A percentile compares a stretch with the other conserved stretches of the same genome.
phyloP scores from a whole-genome alignment of 2,113 vertebrate species.

The Siniperca knerii region DNA sequence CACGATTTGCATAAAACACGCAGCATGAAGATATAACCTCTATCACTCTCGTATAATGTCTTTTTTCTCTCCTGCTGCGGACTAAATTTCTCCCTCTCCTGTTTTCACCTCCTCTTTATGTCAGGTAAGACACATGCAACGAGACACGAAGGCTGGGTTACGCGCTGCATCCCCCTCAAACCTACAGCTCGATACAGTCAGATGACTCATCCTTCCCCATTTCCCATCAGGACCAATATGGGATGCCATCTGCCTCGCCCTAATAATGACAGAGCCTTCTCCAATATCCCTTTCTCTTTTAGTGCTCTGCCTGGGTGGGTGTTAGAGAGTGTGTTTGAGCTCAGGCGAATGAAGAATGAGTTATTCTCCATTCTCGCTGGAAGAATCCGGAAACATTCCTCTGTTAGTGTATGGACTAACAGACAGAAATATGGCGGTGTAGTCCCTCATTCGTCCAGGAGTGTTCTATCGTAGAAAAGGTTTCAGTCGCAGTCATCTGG shows the following conservation, averaged over 20 bases:
- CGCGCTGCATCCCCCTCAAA: constrained; percentile 17
- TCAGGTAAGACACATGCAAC: constrained; percentile 6
- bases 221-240: constrained; percentile 73
- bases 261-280: constrained; percentile 65
- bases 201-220: constrained; percentile 66
- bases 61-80: not conserved
- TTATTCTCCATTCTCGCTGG: constrained; percentile 7
- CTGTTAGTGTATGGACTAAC: not conserved
- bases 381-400: constrained; percentile 28
- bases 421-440: constrained; percentile 8
- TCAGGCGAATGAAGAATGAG: constrained; percentile 43
- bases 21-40: not conserved
- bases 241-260: constrained; percentile 72
- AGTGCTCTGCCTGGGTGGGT: constrained; percentile 32
- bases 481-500: too few species aligned
- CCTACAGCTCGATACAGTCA: constrained; percentile 41
- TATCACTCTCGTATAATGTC: not conserved
- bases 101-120: not conserved
- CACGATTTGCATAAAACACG: not conserved
- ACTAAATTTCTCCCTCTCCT: not conserved
- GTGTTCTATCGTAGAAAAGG: too few species aligned
- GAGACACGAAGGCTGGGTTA: constrained; percentile 28
- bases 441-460: too few species aligned
- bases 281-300: constrained; percentile 52
- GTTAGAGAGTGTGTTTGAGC: constrained; percentile 7